Conservation (phyloP, 2,113 vertebrate species). For the Pithys albifrons region DNA sequence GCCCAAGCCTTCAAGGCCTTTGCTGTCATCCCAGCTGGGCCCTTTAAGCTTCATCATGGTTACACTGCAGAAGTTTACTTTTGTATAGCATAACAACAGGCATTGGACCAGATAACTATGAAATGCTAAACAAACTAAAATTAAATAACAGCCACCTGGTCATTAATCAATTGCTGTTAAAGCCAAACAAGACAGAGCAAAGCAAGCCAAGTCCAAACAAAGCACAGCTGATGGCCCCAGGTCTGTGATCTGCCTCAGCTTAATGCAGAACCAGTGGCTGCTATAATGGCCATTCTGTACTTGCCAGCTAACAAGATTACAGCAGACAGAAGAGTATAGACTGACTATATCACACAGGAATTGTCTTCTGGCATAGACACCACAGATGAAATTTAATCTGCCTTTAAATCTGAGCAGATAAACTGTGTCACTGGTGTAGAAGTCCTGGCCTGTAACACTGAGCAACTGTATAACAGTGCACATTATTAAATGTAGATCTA, state of each 20-base stretch:
- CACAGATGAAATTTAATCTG: background rate
- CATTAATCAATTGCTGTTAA: background rate
- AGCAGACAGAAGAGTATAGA: background rate
- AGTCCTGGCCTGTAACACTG: background rate
- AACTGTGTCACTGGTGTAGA: background rate
- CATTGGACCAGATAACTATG: background rate
- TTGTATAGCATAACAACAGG: background rate
- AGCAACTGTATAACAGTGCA: background rate
- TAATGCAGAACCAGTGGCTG: background rate
- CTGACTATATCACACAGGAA: background rate
- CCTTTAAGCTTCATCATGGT: background rate
- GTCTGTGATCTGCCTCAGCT: background rate
- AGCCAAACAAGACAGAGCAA: background rate
- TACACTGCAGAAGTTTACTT: background rate
- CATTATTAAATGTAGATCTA: background rate
- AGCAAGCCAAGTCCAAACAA: background rate
- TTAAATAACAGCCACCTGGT: background rate
- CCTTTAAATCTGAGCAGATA: background rate
- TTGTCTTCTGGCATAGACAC: background rate
- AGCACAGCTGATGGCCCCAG: background rate
- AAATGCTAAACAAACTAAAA: background rate
- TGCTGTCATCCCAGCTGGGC: background rate
- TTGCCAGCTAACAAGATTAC: background rate
- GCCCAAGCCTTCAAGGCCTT: background rate
- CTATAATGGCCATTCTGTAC: background rate